Percentiles rank a stretch among this genome's conserved stretches.
These are phyloP conservation scores for Lithobates sylvaticus DNA, from an alignment of 2,797 vertebrate genomes.

Conservation along the genomic window DNA sequence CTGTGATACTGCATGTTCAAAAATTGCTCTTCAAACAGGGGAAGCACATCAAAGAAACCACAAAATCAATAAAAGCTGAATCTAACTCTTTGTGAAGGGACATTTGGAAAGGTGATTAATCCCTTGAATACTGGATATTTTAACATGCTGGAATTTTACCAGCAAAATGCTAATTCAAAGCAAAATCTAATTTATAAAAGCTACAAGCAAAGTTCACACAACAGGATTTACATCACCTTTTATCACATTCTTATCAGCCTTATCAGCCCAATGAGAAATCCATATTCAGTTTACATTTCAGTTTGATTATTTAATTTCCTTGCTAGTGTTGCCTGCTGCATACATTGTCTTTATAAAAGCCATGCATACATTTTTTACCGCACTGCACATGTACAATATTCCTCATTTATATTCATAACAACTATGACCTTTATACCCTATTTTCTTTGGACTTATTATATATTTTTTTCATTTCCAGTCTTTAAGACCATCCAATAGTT, in stretches of 20 bases:
- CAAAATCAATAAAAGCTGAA: slow-evolving; percentile 56
- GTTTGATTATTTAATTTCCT: slow-evolving; percentile 13
- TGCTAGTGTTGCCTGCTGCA: slow-evolving; percentile 4
- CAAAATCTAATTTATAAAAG: slow-evolving; percentile 31
- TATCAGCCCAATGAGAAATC: slow-evolving; percentile 9
- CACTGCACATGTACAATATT: background rate
- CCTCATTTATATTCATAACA: slow-evolving; percentile 39
- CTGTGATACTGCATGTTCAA: slow-evolving; percentile 48
- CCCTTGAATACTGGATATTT: slow-evolving; percentile 24
- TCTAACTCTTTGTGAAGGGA: slow-evolving; percentile 32
- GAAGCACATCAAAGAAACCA: slow-evolving; percentile 52
- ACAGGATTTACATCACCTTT: slow-evolving; percentile 19
- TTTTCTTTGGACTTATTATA: slow-evolving; percentile 10
- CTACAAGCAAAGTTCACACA: slow-evolving; percentile 36
- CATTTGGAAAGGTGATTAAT: slow-evolving; percentile 50
- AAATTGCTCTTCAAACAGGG: slow-evolving; percentile 51
- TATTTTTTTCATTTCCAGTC: slow-evolving; percentile 1
- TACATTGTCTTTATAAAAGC: slow-evolving; percentile 17
- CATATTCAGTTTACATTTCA: slow-evolving; percentile 34
- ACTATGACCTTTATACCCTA: slow-evolving; percentile 11
- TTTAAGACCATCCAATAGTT: slow-evolving; percentile 3
- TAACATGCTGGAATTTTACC: slow-evolving; percentile 12
- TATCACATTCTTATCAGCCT: slow-evolving; percentile 8
- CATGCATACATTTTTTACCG: slow-evolving; percentile 22
- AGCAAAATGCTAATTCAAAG: slow-evolving; percentile 41